Base-by-base conservation (phyloP, 1,140 invertebrate genomes). In the Cyrtorhinus lividipennis region DNA sequence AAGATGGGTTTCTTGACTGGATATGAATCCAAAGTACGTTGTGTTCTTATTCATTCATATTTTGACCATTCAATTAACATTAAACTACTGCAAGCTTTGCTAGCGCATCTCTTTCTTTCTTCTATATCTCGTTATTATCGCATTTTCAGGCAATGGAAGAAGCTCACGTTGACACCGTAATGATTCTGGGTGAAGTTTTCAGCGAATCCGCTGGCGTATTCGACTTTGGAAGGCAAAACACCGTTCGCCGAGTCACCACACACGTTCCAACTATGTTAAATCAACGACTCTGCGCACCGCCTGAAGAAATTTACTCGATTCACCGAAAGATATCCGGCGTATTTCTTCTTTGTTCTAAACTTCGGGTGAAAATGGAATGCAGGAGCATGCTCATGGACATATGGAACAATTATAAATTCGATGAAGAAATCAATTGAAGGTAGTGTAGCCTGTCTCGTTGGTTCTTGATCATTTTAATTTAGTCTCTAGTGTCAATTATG, bases 231-330 rank as follows among this genome's bases (percentile, higher is more conserved):
- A 78, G 77, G 10, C 92, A 96, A 75, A 79, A 83, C 65, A 87
- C 86, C 1, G 91, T 90, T 0, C 70, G 75, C 22, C 79, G 87
- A 61, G 87, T 95, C 20, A 84, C 91, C 67, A 73, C 79, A 12
- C 69, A 98, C 3, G 87, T 98, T n/a, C 95, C 95, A 1, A 89
- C 95, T 0, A 97, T 99, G 80, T 75, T 99, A 23, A 83, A 86
- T 56, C 92, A 99, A 70, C 77, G 97, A 64, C 80, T 99, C 0
- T 94, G 92, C 57, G 92, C 97, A 15, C 97, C 97, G 0, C 97
- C 97, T 0, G 95, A 98, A 75, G 95, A 99, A 78, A 93, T 95
- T 65, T 99, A 99, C 75, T 98, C 95, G 0, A 77, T 99, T 1
- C 96, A 99, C 73, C 80, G 97, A 62, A 99, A 99, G 79, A 80